Conservation (phyloP, 2,797 vertebrate genomes). For the Spinus olivaceus region DNA sequence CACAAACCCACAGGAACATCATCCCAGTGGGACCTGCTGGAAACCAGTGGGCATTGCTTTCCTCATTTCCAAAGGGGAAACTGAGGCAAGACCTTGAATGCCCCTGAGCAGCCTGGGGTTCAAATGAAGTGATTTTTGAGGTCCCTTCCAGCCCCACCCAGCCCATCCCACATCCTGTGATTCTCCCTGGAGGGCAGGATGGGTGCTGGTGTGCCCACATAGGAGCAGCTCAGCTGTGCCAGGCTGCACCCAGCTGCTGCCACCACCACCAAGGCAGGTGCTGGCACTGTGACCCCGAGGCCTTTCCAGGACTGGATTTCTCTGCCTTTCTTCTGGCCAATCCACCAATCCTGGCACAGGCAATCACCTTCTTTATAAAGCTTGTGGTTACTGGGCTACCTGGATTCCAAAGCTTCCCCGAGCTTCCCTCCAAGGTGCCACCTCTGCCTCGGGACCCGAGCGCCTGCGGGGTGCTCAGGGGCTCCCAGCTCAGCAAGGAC, state of each 20-base stretch:
- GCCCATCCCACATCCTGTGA: not conserved
- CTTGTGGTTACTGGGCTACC: not conserved
- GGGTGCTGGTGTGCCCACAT: not conserved
- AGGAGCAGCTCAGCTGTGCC: not conserved
- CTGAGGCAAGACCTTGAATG: not conserved
- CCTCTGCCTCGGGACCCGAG: not conserved
- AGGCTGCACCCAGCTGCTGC: not conserved
- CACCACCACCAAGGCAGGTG: rapidly evolving
- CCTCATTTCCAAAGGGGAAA: not conserved
- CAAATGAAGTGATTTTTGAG: not conserved
- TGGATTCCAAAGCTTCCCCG: not conserved
- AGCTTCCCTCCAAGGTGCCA: not conserved
- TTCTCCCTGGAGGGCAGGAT: not conserved
- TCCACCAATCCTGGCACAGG: not conserved
- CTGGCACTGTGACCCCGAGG: not conserved
- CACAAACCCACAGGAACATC: not conserved
- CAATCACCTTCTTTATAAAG: not conserved
- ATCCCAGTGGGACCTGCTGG: not conserved
- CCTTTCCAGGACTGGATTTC: not conserved
- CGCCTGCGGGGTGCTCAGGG: rapidly evolving
- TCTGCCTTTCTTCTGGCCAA: not conserved
- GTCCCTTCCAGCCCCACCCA: too few species aligned
- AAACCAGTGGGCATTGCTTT: not conserved
- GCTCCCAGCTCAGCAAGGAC: not conserved
- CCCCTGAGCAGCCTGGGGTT: not conserved